Base-by-base conservation (phyloP, 92 coral and sea anemone species). In the Phenganax marumi region DNA sequence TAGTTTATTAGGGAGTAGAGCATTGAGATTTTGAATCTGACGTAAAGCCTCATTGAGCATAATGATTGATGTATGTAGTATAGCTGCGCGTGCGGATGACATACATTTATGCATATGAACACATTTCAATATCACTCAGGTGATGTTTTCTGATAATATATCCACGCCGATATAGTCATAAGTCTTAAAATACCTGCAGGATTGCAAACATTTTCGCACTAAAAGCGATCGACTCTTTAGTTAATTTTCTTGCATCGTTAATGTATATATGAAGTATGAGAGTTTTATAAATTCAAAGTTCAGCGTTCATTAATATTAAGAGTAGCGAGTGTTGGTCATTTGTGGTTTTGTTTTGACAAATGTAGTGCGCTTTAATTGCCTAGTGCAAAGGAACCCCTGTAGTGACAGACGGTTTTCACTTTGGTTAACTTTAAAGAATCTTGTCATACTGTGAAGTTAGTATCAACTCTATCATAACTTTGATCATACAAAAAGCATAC, bases 271-370 rank as follows among this genome's bases (percentile, higher is more conserved):
- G 4, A 51, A 52, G 79, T 52, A 52, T 8, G 49, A 52, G 18
- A 74, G 58, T 51, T 74, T 51, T 14, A 51, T 53, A 74, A 55
- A 10, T 25, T 66, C 39, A 22, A 25, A 74, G 57, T 26, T 74
- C 79, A 74, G 79, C 12, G 18, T 52, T 50, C 19, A 19, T 5
- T 25, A 12, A 52, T 19, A 25, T 52, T 8, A 55, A 50, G 22
- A 51, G 57, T 13, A 51, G 53, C 3, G 10, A 74, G 53, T 51
- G 26, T 53, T 25, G 21, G 60, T 55, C 10, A 19, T 39, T 8
- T 43, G 48, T 56, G 54, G 57, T 76, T 76, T 62, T 76, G 81
- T 76, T 76, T 76, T 76, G 23, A 76, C 81, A 76, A 76, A 23
- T 76, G 24, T 19, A 56, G 63, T 19, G 26, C 68, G 50, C 12